A percentile compares a stretch with the other conserved stretches of the same genome.
Conservation (phyloP, 2,113 vertebrate species). For the Barbus barbus region DNA sequence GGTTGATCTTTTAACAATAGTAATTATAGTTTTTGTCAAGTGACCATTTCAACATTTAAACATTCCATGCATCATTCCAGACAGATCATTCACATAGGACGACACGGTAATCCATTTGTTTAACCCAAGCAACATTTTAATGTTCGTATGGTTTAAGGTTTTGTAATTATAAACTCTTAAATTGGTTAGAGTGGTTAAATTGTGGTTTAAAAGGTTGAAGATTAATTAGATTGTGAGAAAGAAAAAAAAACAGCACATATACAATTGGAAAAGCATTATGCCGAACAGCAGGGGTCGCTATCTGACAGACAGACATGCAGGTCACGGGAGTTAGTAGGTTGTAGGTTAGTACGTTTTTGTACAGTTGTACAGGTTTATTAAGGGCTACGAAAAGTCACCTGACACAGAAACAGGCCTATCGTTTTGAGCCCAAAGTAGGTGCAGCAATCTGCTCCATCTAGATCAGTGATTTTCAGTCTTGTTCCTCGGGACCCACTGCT, state of each 20-base stretch:
- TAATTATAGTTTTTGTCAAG: neutral
- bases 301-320: constrained; percentile 35
- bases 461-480: too few relatives aligned
- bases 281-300: constrained; percentile 58
- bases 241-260: neutral
- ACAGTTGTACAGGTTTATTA: neutral
- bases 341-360: neutral
- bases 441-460: neutral
- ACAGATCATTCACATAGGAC: neutral
- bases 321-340: neutral
- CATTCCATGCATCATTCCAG: neutral
- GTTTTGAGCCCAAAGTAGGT: neutral
- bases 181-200: neutral
- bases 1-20: neutral
- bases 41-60: neutral
- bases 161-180: neutral
- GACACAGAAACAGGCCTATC: neutral
- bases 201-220: neutral
- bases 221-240: neutral
- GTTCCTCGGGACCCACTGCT: too few relatives aligned
- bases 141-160: neutral
- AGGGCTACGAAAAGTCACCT: neutral
- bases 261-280: neutral
- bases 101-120: too few relatives aligned
- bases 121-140: neutral